A percentile compares a stretch with the other conserved stretches of the same genome.
These are phyloP conservation scores for Argya squamiceps DNA, from an alignment of 2,797 vertebrate genomes.

Conservation along the genomic window DNA sequence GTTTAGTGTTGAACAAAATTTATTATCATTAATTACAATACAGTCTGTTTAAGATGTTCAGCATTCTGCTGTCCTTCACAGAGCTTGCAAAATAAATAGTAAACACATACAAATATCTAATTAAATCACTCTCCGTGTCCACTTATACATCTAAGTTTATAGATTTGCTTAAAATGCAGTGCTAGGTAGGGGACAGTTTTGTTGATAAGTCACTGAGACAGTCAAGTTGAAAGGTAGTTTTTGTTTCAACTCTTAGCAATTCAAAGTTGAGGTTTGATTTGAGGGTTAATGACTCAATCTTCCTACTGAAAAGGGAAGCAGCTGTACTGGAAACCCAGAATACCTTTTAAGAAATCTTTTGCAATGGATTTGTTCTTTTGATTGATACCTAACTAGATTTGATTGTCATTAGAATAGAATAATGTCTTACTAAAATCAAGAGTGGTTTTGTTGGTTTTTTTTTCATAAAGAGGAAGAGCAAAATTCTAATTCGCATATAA, in stretches of 20 bases:
- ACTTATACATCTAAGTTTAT: neutral
- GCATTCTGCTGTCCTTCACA: neutral
- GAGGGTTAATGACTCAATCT: neutral
- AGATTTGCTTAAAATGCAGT: neutral
- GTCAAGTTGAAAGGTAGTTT: neutral
- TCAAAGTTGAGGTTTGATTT: neutral
- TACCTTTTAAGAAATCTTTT: conserved; percentile 14
- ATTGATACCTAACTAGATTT: conserved; percentile 38
- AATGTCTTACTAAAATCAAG: conserved; percentile 4
- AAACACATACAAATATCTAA: neutral
- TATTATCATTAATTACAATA: neutral
- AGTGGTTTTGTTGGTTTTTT: neutral
- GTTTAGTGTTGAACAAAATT: neutral
- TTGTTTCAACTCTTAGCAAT: neutral
- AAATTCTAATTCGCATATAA: conserved; percentile 34
- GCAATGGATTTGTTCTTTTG: conserved; percentile 17
- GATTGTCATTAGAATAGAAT: conserved; percentile 33
- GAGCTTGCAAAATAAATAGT: neutral
- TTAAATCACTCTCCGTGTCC: neutral
- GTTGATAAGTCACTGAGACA: neutral
- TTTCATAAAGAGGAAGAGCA: neutral
- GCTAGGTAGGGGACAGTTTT: neutral
- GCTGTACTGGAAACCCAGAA: neutral
- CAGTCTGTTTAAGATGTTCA: neutral
- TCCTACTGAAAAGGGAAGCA: neutral